These are phyloP conservation scores for Chirona hameri DNA, from an alignment of 2,888 invertebrate species.

Conservation along the genomic window DNA sequence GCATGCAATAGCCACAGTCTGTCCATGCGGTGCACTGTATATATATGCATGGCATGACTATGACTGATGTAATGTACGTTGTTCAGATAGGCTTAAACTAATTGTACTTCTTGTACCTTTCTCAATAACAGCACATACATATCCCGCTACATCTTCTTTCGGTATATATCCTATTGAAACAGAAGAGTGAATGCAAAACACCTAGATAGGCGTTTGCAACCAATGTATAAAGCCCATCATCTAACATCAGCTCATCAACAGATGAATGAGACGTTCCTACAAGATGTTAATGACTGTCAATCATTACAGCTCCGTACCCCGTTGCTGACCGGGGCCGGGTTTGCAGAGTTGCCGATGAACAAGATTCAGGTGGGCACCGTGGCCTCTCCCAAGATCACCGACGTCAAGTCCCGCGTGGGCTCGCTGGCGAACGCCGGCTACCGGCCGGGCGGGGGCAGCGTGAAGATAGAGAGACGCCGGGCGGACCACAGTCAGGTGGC, in stretches of 20 bases:
- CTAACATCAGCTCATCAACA: not conserved
- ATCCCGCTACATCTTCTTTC: no score
- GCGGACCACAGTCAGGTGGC: conserved; percentile 76
- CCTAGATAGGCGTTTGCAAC: no score
- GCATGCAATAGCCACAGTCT: no score
- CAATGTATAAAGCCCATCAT: no score
- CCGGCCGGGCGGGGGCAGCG: conserved; percentile 70
- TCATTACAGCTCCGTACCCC: not conserved
- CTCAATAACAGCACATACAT: no score
- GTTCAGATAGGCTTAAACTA: no score
- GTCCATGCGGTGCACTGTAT: no score
- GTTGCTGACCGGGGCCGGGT: not conserved
- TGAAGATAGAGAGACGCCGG: conserved; percentile 83
- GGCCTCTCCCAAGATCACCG: conserved; percentile 86
- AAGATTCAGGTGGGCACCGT: conserved; percentile 87
- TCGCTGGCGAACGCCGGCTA: conserved; percentile 84
- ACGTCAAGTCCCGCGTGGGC: conserved; percentile 85
- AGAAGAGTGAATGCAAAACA: no score
- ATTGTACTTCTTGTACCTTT: no score
- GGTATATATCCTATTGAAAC: no score
- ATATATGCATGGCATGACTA: no score
- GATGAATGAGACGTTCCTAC: not conserved
- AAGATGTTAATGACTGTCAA: not conserved
- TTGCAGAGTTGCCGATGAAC: conserved; percentile 77
- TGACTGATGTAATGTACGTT: no score